These are phyloP conservation scores for Chironomus tentans DNA, from an alignment of 2,888 invertebrate species.

Conservation along the genomic window DNA sequence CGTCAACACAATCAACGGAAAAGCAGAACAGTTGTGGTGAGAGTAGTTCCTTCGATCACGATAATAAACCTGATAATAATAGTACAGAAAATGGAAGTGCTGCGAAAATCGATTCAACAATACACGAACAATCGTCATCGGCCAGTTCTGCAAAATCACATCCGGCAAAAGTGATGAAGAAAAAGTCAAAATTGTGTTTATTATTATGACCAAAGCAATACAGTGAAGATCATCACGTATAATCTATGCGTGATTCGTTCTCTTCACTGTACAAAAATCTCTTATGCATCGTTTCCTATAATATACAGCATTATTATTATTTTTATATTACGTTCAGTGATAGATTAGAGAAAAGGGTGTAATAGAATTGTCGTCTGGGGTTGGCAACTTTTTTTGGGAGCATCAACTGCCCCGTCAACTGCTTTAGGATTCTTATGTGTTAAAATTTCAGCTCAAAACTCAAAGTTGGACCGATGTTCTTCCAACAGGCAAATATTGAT, in stretches of 20 bases:
- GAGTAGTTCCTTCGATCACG: slow-evolving; percentile 17
- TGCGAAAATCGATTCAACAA: not conserved
- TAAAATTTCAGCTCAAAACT: no score
- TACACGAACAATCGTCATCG: not conserved
- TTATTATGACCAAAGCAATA: slow-evolving; percentile 40
- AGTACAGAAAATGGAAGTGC: slow-evolving; percentile 20
- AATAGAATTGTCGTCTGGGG: no score
- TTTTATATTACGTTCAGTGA: no score
- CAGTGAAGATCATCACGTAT: slow-evolving; percentile 20
- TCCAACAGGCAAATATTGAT: no score
- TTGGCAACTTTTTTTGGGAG: no score
- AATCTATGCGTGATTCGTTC: not conserved
- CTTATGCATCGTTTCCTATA: no score
- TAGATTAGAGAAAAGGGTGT: no score
- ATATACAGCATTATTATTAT: no score
- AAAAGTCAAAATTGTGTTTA: slow-evolving; percentile 42
- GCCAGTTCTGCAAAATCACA: slow-evolving; percentile 35
- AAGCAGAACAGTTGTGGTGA: slow-evolving; percentile 11
- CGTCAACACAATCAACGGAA: slow-evolving; percentile 22
- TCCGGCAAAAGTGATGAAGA: slow-evolving; percentile 36
- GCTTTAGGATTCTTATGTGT: no score
- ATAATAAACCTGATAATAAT: slow-evolving; percentile 1
- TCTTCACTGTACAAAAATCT: no score
- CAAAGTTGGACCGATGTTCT: no score
- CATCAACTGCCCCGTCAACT: no score